Conservation (phyloP, 1,140 invertebrate genomes). For the Danaus melanippus region DNA sequence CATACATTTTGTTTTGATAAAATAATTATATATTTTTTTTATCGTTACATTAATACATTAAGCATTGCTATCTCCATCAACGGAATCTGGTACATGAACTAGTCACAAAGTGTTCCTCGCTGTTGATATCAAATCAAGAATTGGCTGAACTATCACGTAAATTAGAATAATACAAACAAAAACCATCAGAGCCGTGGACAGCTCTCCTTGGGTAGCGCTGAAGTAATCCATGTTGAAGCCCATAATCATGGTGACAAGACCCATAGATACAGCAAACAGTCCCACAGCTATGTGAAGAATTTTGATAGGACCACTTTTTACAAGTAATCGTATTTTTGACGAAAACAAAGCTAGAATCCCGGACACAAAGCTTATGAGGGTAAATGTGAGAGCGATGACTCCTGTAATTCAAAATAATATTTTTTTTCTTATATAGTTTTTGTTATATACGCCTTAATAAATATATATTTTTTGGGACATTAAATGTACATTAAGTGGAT, state of each 20-base stretch:
- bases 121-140: slow-evolving; percentile 44
- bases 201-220: slow-evolving; percentile 26
- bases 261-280: slow-evolving; percentile 50
- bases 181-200: slow-evolving; percentile 46
- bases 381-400: slow-evolving; percentile 54
- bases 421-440: neutral
- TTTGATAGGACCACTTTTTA: slow-evolving; percentile 53
- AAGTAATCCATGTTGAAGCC: slow-evolving; percentile 60
- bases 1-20: slow-evolving; percentile 1
- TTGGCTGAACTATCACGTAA: slow-evolving; percentile 53
- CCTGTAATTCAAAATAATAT: slow-evolving; percentile 39
- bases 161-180: slow-evolving; percentile 49
- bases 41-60: slow-evolving; percentile 17
- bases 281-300: slow-evolving; percentile 54
- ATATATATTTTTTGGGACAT: too few species aligned
- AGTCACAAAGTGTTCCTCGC: slow-evolving; percentile 51
- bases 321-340: slow-evolving; percentile 51
- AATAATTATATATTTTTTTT: slow-evolving; percentile 2
- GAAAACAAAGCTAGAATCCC: slow-evolving; percentile 60
- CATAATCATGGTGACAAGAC: slow-evolving; percentile 51
- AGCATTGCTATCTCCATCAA: slow-evolving; percentile 44
- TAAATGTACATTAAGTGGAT: too few species aligned
- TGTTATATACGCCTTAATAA: neutral
- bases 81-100: slow-evolving; percentile 32
- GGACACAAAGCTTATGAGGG: slow-evolving; percentile 51